Evolutionary conservation across 2,888 invertebrate species (phyloP).

Genomic region (Ceramica pisi): DNA sequence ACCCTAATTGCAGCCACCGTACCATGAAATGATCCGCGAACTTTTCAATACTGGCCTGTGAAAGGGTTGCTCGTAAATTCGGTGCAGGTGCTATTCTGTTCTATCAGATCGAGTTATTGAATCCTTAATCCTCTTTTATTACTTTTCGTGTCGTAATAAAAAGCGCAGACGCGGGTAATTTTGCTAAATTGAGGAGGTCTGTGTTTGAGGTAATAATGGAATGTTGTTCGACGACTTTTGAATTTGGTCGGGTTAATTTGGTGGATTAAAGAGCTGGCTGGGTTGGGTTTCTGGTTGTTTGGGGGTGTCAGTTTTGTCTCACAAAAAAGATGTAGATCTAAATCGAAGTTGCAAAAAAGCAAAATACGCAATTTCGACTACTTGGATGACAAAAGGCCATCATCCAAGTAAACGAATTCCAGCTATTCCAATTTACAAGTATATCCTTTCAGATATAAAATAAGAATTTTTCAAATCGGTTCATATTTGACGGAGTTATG

Average conservation of each 20-base stretch:
- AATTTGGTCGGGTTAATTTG: constrained; percentile 54
- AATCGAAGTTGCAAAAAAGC: no score
- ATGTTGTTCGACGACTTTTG: constrained; percentile 46
- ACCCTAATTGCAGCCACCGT: constrained; percentile 57
- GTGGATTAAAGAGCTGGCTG: constrained; percentile 34
- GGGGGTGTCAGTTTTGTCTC: background rate
- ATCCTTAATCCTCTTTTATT: constrained; percentile 85
- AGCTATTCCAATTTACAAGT: no score
- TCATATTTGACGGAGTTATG: no score
- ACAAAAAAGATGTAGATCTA: background rate
- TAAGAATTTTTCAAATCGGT: no score
- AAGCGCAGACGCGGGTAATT: constrained; percentile 74
- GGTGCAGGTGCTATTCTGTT: constrained; percentile 73
- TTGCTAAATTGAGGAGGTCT: constrained; percentile 66
- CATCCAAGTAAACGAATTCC: no score
- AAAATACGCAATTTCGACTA: no score
- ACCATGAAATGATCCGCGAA: constrained; percentile 69
- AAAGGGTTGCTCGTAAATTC: constrained; percentile 81
- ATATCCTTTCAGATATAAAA: no score
- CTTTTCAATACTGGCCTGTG: constrained; percentile 56
- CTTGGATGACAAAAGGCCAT: no score
- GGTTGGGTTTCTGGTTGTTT: no score
- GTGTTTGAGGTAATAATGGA: constrained; percentile 38
- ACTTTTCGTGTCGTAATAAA: constrained; percentile 73
- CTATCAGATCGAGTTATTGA: constrained; percentile 84